Evolutionary conservation across 2,888 invertebrate species (phyloP).

Genomic region (Thecophora atra): DNA sequence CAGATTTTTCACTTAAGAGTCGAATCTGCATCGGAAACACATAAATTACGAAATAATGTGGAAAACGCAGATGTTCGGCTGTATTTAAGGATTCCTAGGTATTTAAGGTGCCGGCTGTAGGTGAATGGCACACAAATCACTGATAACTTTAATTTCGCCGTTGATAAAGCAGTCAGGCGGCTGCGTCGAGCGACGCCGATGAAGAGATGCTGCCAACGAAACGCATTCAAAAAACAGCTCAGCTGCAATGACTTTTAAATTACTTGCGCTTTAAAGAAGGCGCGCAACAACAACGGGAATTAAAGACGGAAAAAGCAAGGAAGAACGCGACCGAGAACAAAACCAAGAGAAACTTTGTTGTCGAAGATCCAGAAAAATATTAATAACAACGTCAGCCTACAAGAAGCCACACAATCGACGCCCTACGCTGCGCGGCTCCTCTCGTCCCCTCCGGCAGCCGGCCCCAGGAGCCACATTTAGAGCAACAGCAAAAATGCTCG

Average conservation of each 20-base stretch:
- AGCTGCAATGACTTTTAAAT: conserved; percentile 9
- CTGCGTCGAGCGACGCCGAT: background rate
- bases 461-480: background rate
- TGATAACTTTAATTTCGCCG: background rate
- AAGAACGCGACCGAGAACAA: no score
- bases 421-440: background rate
- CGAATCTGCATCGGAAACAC: no score
- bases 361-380: conserved; percentile 16
- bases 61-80: no score
- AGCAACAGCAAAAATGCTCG: conserved; percentile 44
- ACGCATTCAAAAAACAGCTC: background rate
- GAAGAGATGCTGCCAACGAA: background rate
- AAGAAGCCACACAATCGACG: conserved; percentile 1
- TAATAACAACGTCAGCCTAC: conserved; percentile 5
- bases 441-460: conserved; percentile 47
- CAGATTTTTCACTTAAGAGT: no score
- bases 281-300: background rate
- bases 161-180: background rate
- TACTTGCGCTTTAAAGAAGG: background rate
- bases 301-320: background rate
- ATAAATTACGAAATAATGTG: no score
- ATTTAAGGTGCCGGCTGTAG: conserved; percentile 27
- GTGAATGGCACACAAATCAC: conserved; percentile 5
- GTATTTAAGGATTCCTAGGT: no score
- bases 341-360: conserved; percentile 17